A percentile compares a stretch with the other conserved stretches of the same genome.
Conservation (phyloP, 2,888 invertebrate genomes). For the Hypena proboscidalis region DNA sequence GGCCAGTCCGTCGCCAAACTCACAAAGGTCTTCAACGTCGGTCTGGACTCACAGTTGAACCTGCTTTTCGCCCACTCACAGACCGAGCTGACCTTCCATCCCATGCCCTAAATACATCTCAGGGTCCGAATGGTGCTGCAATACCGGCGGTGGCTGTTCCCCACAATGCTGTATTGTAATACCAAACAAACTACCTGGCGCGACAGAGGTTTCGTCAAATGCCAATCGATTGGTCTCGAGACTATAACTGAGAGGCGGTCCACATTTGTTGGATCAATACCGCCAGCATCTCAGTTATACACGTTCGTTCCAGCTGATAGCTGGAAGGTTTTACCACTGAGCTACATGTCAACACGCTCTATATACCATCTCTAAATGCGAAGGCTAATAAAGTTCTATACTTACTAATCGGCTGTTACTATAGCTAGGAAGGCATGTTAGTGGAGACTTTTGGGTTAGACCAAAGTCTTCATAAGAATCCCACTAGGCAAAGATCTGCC, state of each 20-base stretch:
- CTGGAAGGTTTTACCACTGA: conserved; percentile 31
- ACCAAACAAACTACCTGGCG: conserved; percentile 73
- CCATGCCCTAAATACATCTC: conserved; percentile 70
- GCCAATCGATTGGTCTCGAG: conserved; percentile 72
- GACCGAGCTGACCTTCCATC: conserved; percentile 87
- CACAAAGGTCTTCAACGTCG: conserved; percentile 87
- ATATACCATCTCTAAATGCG: conserved; percentile 16
- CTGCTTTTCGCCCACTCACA: conserved; percentile 87
- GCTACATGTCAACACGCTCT: conserved; percentile 42
- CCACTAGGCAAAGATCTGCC: conserved; percentile 20
- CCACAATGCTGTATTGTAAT: conserved; percentile 55
- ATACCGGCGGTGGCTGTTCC: conserved; percentile 46
- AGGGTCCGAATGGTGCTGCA: conserved; percentile 69
- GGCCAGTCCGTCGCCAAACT: conserved; percentile 83
- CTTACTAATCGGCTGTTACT: conserved; percentile 13
- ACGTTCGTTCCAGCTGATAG: conserved; percentile 49
- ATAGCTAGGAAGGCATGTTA: conserved; percentile 5
- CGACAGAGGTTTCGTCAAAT: conserved; percentile 76
- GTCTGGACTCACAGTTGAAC: conserved; percentile 88
- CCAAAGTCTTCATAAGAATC: conserved; percentile 12
- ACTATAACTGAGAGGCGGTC: conserved; percentile 64
- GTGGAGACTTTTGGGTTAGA: conserved; percentile 8
- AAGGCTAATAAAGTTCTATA: conserved; percentile 26
- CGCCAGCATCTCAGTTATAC: conserved; percentile 57
- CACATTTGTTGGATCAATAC: conserved; percentile 38